Conservation (phyloP, 2,113 vertebrate species). For the Chionomys nivalis region DNA sequence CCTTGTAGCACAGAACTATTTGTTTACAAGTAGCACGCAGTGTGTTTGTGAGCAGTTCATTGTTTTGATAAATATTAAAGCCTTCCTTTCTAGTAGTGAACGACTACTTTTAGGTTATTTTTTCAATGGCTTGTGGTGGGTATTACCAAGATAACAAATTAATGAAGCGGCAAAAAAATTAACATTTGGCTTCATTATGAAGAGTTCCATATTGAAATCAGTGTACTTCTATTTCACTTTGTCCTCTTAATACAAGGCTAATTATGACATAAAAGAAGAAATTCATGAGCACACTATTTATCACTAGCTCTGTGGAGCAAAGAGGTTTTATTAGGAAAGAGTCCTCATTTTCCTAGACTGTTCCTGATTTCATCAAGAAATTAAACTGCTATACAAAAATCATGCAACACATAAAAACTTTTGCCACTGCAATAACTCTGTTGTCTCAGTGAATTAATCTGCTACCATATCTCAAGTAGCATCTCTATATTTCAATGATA, state of each 20-base stretch:
- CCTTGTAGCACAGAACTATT: background rate
- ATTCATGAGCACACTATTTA: background rate
- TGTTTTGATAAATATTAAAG: constrained; percentile 45
- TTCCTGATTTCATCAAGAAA: constrained; percentile 61
- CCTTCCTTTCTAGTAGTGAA: background rate
- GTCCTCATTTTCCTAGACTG: constrained; percentile 61
- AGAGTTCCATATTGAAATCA: constrained; percentile 22
- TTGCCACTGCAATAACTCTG: constrained; percentile 56
- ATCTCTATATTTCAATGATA: constrained; percentile 66
- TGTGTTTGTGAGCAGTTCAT: background rate
- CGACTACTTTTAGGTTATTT: constrained; percentile 41
- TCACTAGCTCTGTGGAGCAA: constrained; percentile 41
- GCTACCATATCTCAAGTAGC: constrained; percentile 19
- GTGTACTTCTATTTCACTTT: constrained; percentile 57
- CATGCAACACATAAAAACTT: constrained; percentile 56
- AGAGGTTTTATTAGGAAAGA: constrained; percentile 56
- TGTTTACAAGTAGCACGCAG: background rate
- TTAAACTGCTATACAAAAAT: constrained; percentile 56
- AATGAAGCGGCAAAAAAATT: constrained; percentile 16
- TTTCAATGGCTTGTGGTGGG: background rate
- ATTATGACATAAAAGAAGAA: constrained; percentile 65
- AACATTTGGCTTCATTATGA: constrained; percentile 47
- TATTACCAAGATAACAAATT: constrained; percentile 1
- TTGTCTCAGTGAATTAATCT: constrained; percentile 57
- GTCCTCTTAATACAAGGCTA: constrained; percentile 37